Conservation (phyloP, 1,140 invertebrate species). For the Platyscapa corneri region DNA sequence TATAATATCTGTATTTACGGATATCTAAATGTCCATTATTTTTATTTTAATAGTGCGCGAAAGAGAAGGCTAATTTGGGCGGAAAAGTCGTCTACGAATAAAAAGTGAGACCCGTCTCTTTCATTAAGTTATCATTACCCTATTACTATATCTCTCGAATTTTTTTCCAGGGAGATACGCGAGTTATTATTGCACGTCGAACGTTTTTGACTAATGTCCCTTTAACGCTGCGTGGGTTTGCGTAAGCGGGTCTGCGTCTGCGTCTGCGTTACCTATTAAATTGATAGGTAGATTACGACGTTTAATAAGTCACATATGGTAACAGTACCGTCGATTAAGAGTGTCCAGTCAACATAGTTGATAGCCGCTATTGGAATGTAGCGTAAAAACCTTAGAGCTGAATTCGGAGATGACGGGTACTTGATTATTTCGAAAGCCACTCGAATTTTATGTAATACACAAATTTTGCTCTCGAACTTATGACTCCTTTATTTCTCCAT, state of each 20-base stretch:
- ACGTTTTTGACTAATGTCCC: slow-evolving; percentile 17
- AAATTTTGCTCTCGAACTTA: neutral
- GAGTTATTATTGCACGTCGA: neutral
- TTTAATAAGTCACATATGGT: slow-evolving; percentile 21
- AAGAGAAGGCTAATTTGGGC: neutral
- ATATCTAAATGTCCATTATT: neutral
- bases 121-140: neutral
- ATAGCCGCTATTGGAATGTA: neutral
- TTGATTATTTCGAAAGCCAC: slow-evolving; percentile 5
- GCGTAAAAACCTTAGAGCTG: slow-evolving; percentile 1
- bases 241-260: too few relatives aligned
- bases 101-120: neutral
- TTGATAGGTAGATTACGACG: neutral
- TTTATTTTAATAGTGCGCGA: neutral
- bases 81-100: neutral
- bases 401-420: slow-evolving; percentile 12
- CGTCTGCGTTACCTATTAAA: neutral
- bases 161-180: neutral
- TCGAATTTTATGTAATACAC: neutral
- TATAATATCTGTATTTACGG: neutral
- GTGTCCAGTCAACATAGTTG: too few relatives aligned
- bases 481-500: neutral
- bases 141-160: neutral
- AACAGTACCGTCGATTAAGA: neutral
- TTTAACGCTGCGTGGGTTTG: neutral